Conservation (phyloP, 1,140 invertebrate genomes). For the Planococcus citri region DNA sequence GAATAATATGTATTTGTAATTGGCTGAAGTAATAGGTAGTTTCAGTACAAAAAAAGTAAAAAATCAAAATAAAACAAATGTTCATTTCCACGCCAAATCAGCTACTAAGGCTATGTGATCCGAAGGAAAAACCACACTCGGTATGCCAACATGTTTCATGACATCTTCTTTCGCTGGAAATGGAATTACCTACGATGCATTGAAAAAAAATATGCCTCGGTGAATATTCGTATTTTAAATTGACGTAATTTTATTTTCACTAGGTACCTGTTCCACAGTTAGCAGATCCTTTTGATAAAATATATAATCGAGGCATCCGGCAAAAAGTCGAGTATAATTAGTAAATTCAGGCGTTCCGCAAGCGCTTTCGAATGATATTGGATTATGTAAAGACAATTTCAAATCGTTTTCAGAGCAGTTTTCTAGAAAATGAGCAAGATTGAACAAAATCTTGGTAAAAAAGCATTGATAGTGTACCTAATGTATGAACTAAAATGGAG, state of each 20-base stretch:
- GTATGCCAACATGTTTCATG: conserved; percentile 54
- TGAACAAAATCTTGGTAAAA: neutral
- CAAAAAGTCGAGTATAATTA: conserved; percentile 71
- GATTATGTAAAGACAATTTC: conserved; percentile 47
- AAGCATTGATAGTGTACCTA: neutral
- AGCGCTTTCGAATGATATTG: conserved; percentile 50
- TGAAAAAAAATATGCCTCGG: neutral
- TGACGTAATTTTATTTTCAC: neutral
- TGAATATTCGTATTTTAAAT: neutral
- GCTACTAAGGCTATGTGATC: conserved; percentile 81
- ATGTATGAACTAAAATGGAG: neutral
- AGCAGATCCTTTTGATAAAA: conserved; percentile 59
- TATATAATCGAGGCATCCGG: conserved; percentile 85
- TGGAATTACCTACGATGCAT: conserved; percentile 48
- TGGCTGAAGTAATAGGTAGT: too few species aligned
- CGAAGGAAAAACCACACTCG: conserved; percentile 76
- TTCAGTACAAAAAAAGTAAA: too few species aligned
- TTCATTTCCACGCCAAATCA: conserved; percentile 51
- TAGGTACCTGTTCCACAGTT: conserved; percentile 45
- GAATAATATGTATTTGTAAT: too few species aligned
- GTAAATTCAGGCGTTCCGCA: conserved; percentile 67
- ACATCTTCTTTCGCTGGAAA: conserved; percentile 65
- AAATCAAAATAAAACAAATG: too few species aligned
- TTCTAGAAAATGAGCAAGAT: conserved; percentile 34
- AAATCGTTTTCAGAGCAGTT: conserved; percentile 49